phyloP scores from a whole-genome alignment of 2,113 vertebrate genomes.

The Saguinus midas region DNA sequence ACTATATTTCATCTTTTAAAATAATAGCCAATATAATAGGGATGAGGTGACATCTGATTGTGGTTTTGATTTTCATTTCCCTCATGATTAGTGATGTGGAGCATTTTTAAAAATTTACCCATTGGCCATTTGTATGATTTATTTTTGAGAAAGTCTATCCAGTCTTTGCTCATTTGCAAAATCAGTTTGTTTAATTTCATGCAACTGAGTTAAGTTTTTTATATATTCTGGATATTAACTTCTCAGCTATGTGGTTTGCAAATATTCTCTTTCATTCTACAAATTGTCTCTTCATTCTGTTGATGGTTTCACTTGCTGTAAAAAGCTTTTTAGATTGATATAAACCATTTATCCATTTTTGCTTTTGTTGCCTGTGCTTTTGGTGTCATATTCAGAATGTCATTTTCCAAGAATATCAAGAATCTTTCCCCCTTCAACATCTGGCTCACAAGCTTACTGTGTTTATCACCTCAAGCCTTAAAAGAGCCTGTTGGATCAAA shows the following conservation, averaged over 20 bases:
- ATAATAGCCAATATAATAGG: no score
- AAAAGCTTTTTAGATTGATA: neutral
- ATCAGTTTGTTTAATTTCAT: neutral
- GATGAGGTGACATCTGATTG: neutral
- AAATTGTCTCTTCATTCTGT: neutral
- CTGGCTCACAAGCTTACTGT: neutral
- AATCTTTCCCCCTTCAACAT: neutral
- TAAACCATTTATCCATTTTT: neutral
- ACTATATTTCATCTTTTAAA: neutral
- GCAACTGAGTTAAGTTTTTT: neutral
- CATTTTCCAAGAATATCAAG: neutral
- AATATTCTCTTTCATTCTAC: neutral
- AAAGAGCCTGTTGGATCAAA: neutral
- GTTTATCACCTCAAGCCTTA: neutral
- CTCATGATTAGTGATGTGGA: neutral
- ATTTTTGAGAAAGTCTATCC: neutral
- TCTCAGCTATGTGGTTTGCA: neutral
- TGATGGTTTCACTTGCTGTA: neutral
- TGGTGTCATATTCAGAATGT: neutral
- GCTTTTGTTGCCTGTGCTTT: neutral
- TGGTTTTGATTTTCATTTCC: neutral
- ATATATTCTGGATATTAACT: neutral
- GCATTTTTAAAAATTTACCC: neutral
- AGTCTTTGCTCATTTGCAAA: neutral
- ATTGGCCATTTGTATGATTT: neutral